phyloP scores from a whole-genome alignment of 2,797 vertebrate genomes.

The Sarcophilus harrisii region DNA sequence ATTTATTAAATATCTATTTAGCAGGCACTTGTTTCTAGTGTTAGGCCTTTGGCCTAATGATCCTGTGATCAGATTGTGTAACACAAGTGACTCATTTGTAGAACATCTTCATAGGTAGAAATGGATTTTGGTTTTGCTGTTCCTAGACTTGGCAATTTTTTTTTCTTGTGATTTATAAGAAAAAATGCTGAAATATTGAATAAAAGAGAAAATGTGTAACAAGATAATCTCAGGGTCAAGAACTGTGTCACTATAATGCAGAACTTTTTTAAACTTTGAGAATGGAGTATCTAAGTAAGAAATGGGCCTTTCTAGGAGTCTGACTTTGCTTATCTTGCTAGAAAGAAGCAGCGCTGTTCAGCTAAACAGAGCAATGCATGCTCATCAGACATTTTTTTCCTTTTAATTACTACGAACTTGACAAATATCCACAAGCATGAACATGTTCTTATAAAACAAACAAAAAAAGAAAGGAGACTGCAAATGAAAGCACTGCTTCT shows the following conservation, averaged over 20 bases:
- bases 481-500: neutral
- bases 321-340: neutral
- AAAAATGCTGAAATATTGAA: neutral
- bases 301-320: neutral
- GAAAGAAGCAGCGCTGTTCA: neutral
- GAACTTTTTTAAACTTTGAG: neutral
- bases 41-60: neutral
- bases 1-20: too few relatives aligned
- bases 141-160: neutral
- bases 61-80: neutral
- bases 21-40: neutral
- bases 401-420: neutral
- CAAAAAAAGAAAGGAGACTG: neutral
- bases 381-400: neutral
- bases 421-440: neutral
- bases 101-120: neutral
- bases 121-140: neutral
- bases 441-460: neutral
- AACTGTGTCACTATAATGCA: neutral
- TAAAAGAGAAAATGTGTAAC: conserved; percentile 9
- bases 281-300: neutral
- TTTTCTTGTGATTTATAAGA: neutral
- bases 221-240: neutral
- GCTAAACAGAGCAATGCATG: neutral
- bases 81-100: neutral